Evolutionary conservation across 1,140 invertebrate genomes (phyloP), one percentile per base, ranked within the genome.

Genomic region (Ips typographus): DNA sequence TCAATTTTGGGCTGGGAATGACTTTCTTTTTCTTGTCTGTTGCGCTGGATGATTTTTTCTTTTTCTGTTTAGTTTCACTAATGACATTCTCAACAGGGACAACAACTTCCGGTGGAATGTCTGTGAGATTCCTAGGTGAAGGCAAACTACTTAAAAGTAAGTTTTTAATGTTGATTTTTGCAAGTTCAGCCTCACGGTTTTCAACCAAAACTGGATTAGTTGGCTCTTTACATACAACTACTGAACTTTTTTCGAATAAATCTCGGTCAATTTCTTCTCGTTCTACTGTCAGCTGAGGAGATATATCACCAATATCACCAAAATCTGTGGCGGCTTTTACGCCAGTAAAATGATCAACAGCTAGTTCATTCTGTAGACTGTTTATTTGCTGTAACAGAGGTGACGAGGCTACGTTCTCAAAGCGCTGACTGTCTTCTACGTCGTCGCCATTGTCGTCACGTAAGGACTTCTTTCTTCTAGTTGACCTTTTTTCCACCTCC

Each of bases 81-180:
- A 49, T 2, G 22, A 8, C 44, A 1, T 49, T 38, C 47, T 53
- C 8, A 39, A 7, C n/a, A 4, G 42, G 36, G 4, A 41, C 40
- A 36, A 56, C 5, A 52, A 60, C 41, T 37, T 36, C 2, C 2
- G 65, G 44, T 7, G 43, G 44, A 22, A 22, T 22, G 22, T 22
- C 22, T 22, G 22, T 22, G 22, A 22, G 22, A 22, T 22, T 22
- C 22, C 22, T 22, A 3, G 64, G 64, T 22, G 43, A 36, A 49
- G 64, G n/a, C 6, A 60, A 4, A 37, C 65, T 68, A 60, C 57
- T 68, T 1, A 68, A 60, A 2, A 68, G 40, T 8, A 68, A 36
- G 37, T 59, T 47, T 60, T 68, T 68, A 22, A 68, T 68, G 47
- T 68, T 68, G 44, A 68, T n/a, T 40, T 68, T 59, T 4, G 65